Conservation (phyloP, 2,888 invertebrate species). For the Drosophila vallismaia region DNA sequence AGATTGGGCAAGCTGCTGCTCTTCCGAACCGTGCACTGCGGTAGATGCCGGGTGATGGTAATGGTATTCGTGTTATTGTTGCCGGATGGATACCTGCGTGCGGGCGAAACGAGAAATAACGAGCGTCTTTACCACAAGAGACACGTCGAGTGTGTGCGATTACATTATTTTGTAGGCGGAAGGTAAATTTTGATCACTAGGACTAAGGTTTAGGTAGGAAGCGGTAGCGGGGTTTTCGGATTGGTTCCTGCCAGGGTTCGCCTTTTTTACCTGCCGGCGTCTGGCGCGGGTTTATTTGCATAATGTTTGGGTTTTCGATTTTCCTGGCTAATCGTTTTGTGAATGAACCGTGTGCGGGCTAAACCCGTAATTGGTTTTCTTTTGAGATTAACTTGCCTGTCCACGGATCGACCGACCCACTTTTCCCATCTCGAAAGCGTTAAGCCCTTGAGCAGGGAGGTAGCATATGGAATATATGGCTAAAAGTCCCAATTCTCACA, state of each 20-base stretch:
- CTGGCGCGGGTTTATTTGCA: constrained; percentile 23
- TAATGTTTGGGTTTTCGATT: constrained; percentile 28
- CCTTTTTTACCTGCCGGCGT: constrained; percentile 31
- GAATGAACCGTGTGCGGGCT: constrained; percentile 31
- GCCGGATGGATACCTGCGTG: constrained; percentile 89
- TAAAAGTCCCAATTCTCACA: constrained; percentile 18
- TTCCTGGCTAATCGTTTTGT: constrained; percentile 34
- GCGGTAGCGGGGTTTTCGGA: constrained; percentile 1
- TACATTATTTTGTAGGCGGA: constrained; percentile 60
- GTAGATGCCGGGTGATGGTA: constrained; percentile 85
- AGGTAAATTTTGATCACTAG: constrained; percentile 18
- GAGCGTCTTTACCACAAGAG: constrained; percentile 76
- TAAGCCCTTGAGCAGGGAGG: constrained; percentile 23
- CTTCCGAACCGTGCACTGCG: constrained; percentile 87
- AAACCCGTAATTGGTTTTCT: constrained; percentile 35
- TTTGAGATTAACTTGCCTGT: constrained; percentile 36
- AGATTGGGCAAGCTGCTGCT: constrained; percentile 93
- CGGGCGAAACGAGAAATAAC: constrained; percentile 69
- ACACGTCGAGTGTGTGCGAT: constrained; percentile 58
- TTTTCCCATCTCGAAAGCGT: constrained; percentile 1
- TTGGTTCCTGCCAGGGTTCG: constrained; percentile 18
- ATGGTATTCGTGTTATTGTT: constrained; percentile 87
- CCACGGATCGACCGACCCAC: not conserved
- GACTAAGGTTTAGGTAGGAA: constrained; percentile 29
- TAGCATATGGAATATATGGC: constrained; percentile 28